A percentile compares a stretch with the other conserved stretches of the same genome.
phyloP scores from a whole-genome alignment of 2,888 invertebrate species.

The Pimpla rufipes region DNA sequence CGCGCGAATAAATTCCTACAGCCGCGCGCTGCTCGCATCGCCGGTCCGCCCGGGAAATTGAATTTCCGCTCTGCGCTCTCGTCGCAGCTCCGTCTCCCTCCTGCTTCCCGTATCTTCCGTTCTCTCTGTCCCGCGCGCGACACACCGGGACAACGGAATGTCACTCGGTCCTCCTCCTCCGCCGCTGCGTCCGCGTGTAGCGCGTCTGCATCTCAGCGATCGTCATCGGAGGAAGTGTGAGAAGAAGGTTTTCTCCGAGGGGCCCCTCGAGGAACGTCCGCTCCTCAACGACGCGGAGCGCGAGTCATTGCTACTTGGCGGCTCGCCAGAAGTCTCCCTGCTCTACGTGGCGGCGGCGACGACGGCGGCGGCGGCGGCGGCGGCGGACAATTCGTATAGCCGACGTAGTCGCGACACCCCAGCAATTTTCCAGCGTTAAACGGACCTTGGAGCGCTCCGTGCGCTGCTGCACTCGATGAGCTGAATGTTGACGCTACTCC shows the following conservation, averaged over 20 bases:
- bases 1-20: too few species aligned
- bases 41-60: too few species aligned
- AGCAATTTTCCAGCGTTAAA: constrained; percentile 52
- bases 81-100: constrained; percentile 46
- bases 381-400: constrained; percentile 27
- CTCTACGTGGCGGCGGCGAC: not conserved
- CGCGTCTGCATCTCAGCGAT: constrained; percentile 16
- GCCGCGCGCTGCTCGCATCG: too few species aligned
- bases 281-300: not conserved
- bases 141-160: constrained; percentile 35
- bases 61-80: constrained; percentile 71
- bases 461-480: constrained; percentile 10
- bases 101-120: constrained; percentile 59
- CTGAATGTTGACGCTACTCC: constrained; percentile 31
- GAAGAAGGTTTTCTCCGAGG: not conserved
- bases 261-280: constrained; percentile 12
- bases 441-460: constrained; percentile 38
- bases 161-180: not conserved
- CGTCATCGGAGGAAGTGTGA: constrained; percentile 16
- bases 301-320: constrained; percentile 49
- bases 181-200: constrained; percentile 1
- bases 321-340: constrained; percentile 19
- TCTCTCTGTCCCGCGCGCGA: constrained; percentile 38
- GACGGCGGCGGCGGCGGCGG: not conserved
- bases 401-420: constrained; percentile 27